Conservation (phyloP, 2,113 vertebrate genomes). For the Aldabrachelys gigantea region DNA sequence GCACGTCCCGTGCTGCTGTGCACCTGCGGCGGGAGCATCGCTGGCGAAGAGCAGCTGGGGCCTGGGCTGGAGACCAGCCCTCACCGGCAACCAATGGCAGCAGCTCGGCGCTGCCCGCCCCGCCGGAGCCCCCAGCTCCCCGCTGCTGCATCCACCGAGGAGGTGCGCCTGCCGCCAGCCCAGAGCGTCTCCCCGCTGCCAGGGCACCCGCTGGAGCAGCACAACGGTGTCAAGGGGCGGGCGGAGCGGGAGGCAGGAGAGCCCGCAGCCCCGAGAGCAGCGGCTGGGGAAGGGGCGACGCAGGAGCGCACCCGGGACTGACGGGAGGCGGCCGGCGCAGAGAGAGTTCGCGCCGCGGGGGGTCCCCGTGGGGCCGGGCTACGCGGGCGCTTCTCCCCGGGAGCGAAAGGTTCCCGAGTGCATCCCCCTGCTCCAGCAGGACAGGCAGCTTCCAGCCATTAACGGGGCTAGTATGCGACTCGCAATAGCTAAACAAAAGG, state of each 20-base stretch:
- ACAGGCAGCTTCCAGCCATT: background rate
- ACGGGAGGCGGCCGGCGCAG: rapidly evolving
- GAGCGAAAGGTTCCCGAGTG: background rate
- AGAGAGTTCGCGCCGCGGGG: background rate
- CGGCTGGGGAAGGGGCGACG: too few relatives aligned
- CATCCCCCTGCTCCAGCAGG: background rate
- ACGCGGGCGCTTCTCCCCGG: too few relatives aligned
- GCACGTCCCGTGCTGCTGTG: too few relatives aligned
- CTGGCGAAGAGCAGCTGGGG: background rate
- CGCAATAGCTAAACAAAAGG: background rate
- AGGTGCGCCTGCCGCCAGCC: background rate
- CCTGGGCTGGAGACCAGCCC: background rate
- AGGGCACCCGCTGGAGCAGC: background rate
- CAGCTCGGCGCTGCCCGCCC: background rate
- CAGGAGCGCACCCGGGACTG: background rate
- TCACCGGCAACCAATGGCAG: background rate
- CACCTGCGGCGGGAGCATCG: too few relatives aligned
- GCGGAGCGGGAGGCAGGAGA: too few relatives aligned
- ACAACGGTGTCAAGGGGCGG: background rate
- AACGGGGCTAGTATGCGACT: background rate
- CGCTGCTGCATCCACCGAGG: background rate
- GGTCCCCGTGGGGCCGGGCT: too few relatives aligned
- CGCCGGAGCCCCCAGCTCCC: background rate
- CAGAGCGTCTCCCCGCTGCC: background rate
- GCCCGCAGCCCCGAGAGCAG: too few relatives aligned